phyloP scores from a whole-genome alignment of 2,797 vertebrate genomes.

The Nannoperca obscura region DNA sequence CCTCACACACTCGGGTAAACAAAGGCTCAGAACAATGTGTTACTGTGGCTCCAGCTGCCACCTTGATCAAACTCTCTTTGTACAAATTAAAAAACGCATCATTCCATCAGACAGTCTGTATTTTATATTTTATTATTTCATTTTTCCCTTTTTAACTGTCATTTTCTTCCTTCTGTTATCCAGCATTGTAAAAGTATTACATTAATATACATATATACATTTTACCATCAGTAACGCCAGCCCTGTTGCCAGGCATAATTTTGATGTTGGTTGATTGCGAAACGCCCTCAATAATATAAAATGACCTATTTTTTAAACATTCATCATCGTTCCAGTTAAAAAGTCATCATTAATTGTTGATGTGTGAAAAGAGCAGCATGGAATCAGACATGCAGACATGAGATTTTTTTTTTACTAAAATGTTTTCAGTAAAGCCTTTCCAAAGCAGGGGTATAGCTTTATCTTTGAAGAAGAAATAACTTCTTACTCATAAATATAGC shows the following conservation, averaged over 20 bases:
- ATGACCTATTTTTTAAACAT: not conserved
- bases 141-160: not conserved
- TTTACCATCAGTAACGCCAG: not conserved
- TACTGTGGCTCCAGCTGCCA: not conserved
- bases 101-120: not conserved
- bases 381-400: not conserved
- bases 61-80: not conserved
- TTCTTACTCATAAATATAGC: not conserved
- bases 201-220: not conserved
- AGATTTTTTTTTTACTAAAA: too few species aligned
- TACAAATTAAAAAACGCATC: not conserved
- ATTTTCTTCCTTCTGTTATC: not conserved
- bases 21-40: not conserved
- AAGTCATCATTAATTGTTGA: not conserved
- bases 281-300: not conserved
- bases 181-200: not conserved
- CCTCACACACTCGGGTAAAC: not conserved
- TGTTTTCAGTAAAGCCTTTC: not conserved
- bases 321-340: not conserved
- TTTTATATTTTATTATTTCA: not conserved
- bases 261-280: not conserved
- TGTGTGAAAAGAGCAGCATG: not conserved
- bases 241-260: not conserved
- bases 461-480: not conserved
- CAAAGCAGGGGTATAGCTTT: too few species aligned